Base-by-base conservation (phyloP, 2,113 vertebrate species). In the Atherinomorus stipes region DNA sequence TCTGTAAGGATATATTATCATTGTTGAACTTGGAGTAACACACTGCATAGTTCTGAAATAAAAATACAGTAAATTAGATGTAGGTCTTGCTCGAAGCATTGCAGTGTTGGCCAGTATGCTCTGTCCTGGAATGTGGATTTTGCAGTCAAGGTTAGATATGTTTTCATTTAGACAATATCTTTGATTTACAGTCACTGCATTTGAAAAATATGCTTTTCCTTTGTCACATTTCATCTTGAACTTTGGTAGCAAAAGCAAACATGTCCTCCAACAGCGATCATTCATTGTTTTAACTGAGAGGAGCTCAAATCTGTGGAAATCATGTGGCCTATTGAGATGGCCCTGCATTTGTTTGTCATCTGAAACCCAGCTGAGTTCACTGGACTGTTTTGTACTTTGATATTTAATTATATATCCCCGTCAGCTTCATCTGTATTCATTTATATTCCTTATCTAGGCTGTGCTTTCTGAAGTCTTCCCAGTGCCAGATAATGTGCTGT, bases 1-100 rank as follows among this genome's bases (percentile, higher is more conserved):
- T 78, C 69, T 19, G 65, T 34, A 34, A 71, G 65, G 44, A 65
- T 45, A 40, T 26, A 60, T 52, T 79, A 47, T 40, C 19, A 10
- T 50, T 85, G 83, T 68, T 89, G 79, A 81, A 64, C 66, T 83
- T 87, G 73, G 80, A 88, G 37, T 44, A 58, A 57, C 28, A 47
- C 47, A 54, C 56, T 31, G 56, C 77, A 74, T 86, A 65, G 74
- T 86, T 89, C 42, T 83, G 42, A 16, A 77, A 73, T 67, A 63
- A 83, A 83, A 90, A 83, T 26, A 80, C 13, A 42, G 34, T 72
- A 51, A 64, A 15, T 42, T 42, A 63, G 44, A 79, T 73, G 44
- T 70, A 69, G 79, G 70, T 77, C 85, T 77, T 86, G 52, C 21
- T 68, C 28, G 19, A 58, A 44, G 38, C 49, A 72, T 64, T 74